Evolutionary conservation across 2,888 invertebrate species (phyloP), one percentile per base, ranked within the genome.

Genomic region (Rhagonycha lutea): DNA sequence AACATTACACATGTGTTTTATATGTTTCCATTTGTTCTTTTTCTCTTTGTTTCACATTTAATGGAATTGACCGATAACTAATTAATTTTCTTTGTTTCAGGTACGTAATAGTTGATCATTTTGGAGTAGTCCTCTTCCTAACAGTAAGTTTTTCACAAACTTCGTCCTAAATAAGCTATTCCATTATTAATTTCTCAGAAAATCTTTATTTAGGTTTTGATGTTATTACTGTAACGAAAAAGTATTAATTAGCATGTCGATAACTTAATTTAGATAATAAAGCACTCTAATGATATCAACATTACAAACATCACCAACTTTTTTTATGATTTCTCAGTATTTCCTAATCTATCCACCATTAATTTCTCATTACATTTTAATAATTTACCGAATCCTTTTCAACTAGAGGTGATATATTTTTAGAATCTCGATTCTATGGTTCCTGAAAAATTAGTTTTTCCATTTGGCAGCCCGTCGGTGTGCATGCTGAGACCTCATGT

Each of bases 1-100:
- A 61, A 75, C 69, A 72, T 75, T 72, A 76, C 65, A 73, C 76
- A 70, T 73, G 65, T 72, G 69, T 68, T 69, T 24, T 68, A 61
- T 65, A 69, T 63, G 29, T 24, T 28, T 61, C 32, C 29, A 29
- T 62, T 70, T 67, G 63, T 67, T 65, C 14, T 12, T n/a, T 24
- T 68, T 72, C 63, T 68, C 12, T 23, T 61, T 70, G 65, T 65
- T 14, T 73, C 28, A 7, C 24, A 18, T 68, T 61, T 61, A 26
- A 18, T 68, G 47, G 47, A 47, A 47, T 32, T 12, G 18, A 63
- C 14, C 10, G 12, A 62, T 18, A 18, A 18, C 63, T 65, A 65
- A 65, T 65, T 26, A 12, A 23, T 61, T 68, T 63, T 60, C 65
- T 32, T 74, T 70, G 69, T 74, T 74, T 70, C 74, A 74, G 74